Conservation (phyloP, 2,888 invertebrate genomes). For the Pheosia gnoma region DNA sequence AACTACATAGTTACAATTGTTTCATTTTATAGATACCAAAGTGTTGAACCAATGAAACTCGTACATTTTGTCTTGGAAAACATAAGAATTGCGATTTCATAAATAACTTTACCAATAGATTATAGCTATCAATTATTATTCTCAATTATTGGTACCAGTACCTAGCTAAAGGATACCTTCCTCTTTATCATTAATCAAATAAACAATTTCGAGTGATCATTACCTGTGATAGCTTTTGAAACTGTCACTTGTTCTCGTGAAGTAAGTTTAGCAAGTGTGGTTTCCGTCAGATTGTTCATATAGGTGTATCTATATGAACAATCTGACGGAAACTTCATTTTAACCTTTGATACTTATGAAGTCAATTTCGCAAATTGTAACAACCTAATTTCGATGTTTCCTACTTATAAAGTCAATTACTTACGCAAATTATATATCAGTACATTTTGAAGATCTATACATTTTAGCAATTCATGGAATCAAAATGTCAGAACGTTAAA, state of each 20-base stretch:
- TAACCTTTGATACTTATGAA: conserved; percentile 13
- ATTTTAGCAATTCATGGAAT: neutral
- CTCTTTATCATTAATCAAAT: conserved; percentile 54
- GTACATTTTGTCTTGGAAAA: no score
- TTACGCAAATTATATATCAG: neutral
- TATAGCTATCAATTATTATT: no score
- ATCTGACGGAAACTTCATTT: conserved; percentile 21
- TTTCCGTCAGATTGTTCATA: conserved; percentile 40
- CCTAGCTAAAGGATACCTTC: conserved; percentile 15
- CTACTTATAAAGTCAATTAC: no score
- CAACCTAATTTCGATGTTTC: neutral
- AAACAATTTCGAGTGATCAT: conserved; percentile 55
- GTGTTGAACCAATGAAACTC: no score
- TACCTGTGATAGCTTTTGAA: conserved; percentile 60
- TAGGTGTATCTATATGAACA: conserved; percentile 26
- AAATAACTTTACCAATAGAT: no score
- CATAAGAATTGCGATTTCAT: no score
- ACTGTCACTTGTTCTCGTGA: conserved; percentile 62
- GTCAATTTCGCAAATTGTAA: conserved; percentile 18
- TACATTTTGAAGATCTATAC: neutral
- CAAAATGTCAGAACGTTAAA: conserved; percentile 8
- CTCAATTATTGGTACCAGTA: conserved; percentile 2
- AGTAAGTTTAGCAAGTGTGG: conserved; percentile 47
- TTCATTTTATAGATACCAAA: no score
- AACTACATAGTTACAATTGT: neutral